Conservation (phyloP, 2,113 vertebrate genomes). For the Tetrax tetrax region DNA sequence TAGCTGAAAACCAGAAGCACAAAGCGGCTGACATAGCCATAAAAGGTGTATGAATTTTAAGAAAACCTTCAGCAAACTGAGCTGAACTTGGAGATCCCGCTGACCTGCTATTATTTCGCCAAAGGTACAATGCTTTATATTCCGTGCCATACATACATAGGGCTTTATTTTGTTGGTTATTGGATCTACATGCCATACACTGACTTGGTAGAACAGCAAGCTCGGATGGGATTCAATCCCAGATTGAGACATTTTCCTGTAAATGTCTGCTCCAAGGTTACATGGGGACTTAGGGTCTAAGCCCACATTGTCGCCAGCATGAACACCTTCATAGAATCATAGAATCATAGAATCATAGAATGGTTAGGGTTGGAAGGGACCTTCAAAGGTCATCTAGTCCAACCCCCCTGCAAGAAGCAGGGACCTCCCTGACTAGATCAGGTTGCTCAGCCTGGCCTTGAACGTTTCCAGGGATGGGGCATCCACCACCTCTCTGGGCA, state of each 20-base stretch:
- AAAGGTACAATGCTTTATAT: not conserved
- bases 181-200: not conserved
- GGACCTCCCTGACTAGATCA: no score
- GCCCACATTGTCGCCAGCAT: not conserved
- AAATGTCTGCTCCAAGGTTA: not conserved
- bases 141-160: not conserved
- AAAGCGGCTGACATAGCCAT: not conserved
- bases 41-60: not conserved
- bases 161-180: not conserved
- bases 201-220: not conserved
- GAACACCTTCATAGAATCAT: not conserved
- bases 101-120: not conserved
- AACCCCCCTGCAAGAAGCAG: no score
- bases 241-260: not conserved
- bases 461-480: no score
- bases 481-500: no score
- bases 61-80: not conserved
- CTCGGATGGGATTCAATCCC: not conserved
- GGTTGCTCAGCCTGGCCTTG: no score
- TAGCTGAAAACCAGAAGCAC: not conserved
- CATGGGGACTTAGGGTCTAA: not conserved
- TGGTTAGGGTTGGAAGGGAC: no score
- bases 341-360: no score
- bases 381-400: no score
- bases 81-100: not conserved